These are phyloP conservation scores for Squalus acanthias DNA, from an alignment of 2,797 vertebrate genomes.

Conservation along the genomic window DNA sequence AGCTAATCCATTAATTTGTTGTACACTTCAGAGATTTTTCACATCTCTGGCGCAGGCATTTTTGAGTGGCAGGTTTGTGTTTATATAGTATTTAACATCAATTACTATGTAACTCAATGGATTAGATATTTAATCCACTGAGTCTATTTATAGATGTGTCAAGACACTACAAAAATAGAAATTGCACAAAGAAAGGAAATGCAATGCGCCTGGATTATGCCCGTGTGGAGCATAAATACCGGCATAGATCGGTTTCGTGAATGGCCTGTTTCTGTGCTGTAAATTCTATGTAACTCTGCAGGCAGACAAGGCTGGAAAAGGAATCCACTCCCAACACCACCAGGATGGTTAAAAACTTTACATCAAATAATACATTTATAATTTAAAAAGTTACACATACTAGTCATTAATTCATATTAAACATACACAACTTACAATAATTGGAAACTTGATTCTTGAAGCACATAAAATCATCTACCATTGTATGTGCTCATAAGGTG, in stretches of 20 bases:
- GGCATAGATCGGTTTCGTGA: background rate
- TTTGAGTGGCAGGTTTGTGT: background rate
- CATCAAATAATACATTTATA: background rate
- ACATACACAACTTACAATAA: background rate
- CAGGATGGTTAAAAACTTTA: too few species aligned
- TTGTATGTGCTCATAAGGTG: too few species aligned
- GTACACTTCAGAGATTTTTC: background rate
- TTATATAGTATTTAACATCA: background rate
- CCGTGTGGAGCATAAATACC: too few species aligned
- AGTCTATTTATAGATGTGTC: background rate
- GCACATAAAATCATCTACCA: too few species aligned
- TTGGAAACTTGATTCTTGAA: background rate
- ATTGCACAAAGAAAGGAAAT: background rate
- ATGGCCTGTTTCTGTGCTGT: background rate
- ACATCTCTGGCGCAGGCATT: background rate
- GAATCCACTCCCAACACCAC: too few species aligned
- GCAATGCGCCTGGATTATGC: background rate
- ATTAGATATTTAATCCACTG: background rate
- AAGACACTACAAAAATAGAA: background rate
- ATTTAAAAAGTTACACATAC: background rate
- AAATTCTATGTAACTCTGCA: too few species aligned
- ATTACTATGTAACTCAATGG: background rate
- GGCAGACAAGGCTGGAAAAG: too few species aligned
- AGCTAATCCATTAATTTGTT: background rate
- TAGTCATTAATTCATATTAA: background rate